Evolutionary conservation across 2,888 invertebrate species (phyloP).

Genomic region (Odontothrips loti): DNA sequence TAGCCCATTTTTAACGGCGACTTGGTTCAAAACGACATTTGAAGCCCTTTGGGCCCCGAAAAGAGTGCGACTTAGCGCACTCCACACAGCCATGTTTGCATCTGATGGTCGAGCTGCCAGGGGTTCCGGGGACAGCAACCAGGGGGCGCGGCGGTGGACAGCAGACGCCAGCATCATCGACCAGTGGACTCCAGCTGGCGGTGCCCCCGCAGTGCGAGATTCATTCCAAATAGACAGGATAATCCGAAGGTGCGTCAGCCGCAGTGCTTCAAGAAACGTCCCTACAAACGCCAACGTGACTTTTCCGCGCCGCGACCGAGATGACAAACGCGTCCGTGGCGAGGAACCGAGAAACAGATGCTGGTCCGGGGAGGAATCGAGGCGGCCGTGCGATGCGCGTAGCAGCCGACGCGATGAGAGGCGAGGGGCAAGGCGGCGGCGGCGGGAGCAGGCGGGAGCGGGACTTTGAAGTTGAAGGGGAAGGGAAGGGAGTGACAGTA

Average conservation of each 20-base stretch:
- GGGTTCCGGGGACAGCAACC: neutral
- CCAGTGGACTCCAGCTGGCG: neutral
- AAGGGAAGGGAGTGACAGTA: conserved; percentile 4
- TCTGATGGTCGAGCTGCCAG: neutral
- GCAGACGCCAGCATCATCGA: neutral
- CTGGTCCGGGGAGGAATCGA: neutral
- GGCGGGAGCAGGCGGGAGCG: neutral
- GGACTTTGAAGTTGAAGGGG: neutral
- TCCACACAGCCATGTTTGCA: conserved; percentile 20
- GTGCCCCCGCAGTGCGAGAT: neutral
- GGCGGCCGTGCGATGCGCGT: neutral
- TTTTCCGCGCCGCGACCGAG: too few species aligned
- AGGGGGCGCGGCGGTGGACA: neutral
- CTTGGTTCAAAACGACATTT: neutral
- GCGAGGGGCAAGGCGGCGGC: neutral
- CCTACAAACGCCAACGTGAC: too few species aligned
- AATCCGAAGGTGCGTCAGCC: too few species aligned
- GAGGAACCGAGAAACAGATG: too few species aligned
- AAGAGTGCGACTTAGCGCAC: neutral
- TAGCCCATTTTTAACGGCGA: neutral
- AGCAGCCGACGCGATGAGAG: conserved; percentile 8
- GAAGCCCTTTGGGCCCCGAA: neutral
- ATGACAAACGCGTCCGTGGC: too few species aligned
- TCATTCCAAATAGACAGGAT: too few species aligned
- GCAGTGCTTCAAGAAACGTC: too few species aligned